Percentiles rank a stretch among this genome's conserved stretches.
These are phyloP conservation scores for Patagioenas fasciata DNA, from an alignment of 2,113 vertebrate genomes.

Conservation along the genomic window DNA sequence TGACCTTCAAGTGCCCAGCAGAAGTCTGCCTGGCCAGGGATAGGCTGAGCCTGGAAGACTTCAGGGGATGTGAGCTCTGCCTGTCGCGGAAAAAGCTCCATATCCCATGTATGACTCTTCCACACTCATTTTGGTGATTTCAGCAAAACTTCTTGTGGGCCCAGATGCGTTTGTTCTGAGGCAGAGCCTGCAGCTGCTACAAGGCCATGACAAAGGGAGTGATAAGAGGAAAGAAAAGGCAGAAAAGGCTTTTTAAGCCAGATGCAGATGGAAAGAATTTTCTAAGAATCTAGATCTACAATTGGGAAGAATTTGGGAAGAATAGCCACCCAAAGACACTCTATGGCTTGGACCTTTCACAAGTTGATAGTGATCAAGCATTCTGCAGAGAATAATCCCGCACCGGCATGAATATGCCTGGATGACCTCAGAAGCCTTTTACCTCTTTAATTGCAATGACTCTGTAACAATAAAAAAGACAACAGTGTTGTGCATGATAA, in stretches of 20 bases:
- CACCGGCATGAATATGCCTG: not conserved
- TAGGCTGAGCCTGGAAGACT: too few relatives aligned
- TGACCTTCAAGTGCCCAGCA: too few relatives aligned
- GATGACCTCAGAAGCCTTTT: constrained; percentile 23
- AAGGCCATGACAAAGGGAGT: not conserved
- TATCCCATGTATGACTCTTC: not conserved
- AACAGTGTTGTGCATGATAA: constrained; percentile 41
- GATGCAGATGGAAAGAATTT: not conserved
- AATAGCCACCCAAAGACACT: not conserved
- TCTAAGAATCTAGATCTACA: not conserved
- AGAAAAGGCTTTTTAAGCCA: not conserved
- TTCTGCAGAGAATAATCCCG: constrained; percentile 28
- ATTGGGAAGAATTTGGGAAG: not conserved
- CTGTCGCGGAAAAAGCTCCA: too few relatives aligned
- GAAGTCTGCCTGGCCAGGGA: too few relatives aligned
- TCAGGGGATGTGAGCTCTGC: too few relatives aligned
- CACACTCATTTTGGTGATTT: not conserved
- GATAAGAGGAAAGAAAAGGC: not conserved
- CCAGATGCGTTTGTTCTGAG: too few relatives aligned
- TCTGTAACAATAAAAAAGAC: constrained; percentile 21
- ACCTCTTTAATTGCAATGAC: constrained; percentile 22
- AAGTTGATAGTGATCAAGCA: not conserved
- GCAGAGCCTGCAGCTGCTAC: too few relatives aligned
- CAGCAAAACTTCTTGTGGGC: too few relatives aligned
- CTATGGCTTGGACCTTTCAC: not conserved